Conservation (phyloP, 2,888 invertebrate genomes). For the Teleogryllus oceanicus region DNA sequence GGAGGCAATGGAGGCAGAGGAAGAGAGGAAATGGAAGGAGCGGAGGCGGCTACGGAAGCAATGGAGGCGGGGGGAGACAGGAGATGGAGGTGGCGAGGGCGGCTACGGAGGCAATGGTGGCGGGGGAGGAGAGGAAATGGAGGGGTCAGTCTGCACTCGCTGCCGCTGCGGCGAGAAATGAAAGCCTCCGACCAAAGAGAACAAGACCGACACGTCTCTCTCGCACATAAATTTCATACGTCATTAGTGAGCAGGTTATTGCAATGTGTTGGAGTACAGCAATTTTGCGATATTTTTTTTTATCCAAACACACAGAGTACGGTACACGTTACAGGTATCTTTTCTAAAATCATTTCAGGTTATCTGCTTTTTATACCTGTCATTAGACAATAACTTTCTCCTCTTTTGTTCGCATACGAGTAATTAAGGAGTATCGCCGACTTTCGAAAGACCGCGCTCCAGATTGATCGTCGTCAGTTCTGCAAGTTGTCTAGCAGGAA, state of each 20-base stretch:
- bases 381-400: conserved; percentile 9
- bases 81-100: too few species aligned
- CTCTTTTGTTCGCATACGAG: conserved; percentile 5
- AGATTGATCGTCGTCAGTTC: not conserved
- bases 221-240: not conserved
- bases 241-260: not conserved
- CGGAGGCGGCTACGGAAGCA: too few species aligned
- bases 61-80: too few species aligned
- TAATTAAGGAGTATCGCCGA: conserved; percentile 9
- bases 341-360: not conserved
- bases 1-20: too few species aligned
- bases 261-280: conserved; percentile 7
- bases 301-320: not conserved
- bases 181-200: not conserved
- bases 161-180: not conserved
- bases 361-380: not conserved
- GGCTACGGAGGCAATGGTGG: too few species aligned
- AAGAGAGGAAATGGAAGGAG: too few species aligned
- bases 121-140: too few species aligned
- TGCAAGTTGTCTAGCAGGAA: not conserved
- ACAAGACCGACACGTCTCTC: not conserved
- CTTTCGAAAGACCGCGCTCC: not conserved
- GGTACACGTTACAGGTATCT: conserved; percentile 7
- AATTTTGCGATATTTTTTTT: not conserved
- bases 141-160: too few species aligned